Conservation (phyloP, 2,888 invertebrate species). For the Heliconius hortense region DNA sequence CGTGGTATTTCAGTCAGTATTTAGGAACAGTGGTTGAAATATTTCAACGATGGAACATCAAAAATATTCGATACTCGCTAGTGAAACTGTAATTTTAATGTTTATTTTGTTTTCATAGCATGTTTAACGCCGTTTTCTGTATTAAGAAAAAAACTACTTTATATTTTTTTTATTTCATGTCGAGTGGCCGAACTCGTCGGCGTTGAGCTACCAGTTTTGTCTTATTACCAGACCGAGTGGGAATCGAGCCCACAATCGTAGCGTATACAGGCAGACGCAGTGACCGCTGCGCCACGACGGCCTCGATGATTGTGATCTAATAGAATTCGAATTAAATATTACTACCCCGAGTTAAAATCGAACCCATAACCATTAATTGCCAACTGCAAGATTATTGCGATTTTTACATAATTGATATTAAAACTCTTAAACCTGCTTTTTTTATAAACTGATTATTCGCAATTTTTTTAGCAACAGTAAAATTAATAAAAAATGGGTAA, state of each 20-base stretch:
- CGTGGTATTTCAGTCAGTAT: conserved; percentile 36
- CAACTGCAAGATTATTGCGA: too few species aligned
- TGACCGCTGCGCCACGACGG: not conserved
- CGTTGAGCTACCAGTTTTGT: not conserved
- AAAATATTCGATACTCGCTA: not conserved
- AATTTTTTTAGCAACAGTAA: not conserved
- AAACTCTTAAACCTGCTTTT: too few species aligned
- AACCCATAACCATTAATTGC: too few species aligned
- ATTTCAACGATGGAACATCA: conserved; percentile 3
- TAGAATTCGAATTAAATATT: too few species aligned
- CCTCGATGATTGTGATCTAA: too few species aligned
- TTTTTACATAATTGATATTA: not conserved
- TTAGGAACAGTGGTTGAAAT: conserved; percentile 31
- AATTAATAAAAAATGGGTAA: not conserved
- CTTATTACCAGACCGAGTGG: not conserved
- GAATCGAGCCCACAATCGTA: not conserved
- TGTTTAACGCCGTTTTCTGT: too few species aligned
- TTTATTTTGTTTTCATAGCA: too few species aligned
- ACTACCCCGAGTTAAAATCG: too few species aligned
- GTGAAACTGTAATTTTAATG: not conserved
- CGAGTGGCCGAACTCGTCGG: not conserved
- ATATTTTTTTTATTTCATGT: not conserved
- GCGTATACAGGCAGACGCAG: not conserved
- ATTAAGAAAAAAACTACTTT: too few species aligned
- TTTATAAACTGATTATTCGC: too few species aligned